Evolutionary conservation across 2,888 invertebrate species (phyloP).

Genomic region (Mesoligia furuncula): DNA sequence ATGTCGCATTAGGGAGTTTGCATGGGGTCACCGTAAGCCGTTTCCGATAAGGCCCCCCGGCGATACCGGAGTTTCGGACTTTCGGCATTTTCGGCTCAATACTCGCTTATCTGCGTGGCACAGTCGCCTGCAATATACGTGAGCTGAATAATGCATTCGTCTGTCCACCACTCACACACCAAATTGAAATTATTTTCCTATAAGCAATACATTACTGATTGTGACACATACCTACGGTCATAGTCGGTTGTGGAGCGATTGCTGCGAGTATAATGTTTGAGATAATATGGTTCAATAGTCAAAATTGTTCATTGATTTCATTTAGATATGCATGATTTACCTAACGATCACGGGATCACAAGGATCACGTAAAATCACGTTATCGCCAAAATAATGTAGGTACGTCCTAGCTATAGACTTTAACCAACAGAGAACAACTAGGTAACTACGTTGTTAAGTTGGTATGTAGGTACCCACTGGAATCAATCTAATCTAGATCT

Average conservation of each 20-base stretch:
- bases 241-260: neutral
- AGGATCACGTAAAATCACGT: neutral
- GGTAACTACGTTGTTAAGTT: neutral
- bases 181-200: constrained; percentile 88
- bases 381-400: neutral
- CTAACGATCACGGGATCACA: too few species aligned
- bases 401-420: neutral
- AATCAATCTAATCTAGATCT: neutral
- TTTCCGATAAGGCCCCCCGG: constrained; percentile 90
- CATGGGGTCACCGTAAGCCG: constrained; percentile 90
- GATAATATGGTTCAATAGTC: neutral
- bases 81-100: constrained; percentile 81
- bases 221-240: constrained; percentile 45
- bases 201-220: constrained; percentile 81
- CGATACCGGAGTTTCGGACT: constrained; percentile 72
- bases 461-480: neutral
- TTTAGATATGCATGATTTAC: neutral
- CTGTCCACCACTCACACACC: constrained; percentile 74
- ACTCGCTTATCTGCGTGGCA: constrained; percentile 86
- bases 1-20: constrained; percentile 89
- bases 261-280: neutral
- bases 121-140: constrained; percentile 86
- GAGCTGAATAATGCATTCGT: constrained; percentile 86
- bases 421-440: neutral
- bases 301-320: neutral